Evolutionary conservation across 2,113 vertebrate genomes (phyloP), one percentile per base, ranked within the genome.

Genomic region (Megaceryle maxima): DNA sequence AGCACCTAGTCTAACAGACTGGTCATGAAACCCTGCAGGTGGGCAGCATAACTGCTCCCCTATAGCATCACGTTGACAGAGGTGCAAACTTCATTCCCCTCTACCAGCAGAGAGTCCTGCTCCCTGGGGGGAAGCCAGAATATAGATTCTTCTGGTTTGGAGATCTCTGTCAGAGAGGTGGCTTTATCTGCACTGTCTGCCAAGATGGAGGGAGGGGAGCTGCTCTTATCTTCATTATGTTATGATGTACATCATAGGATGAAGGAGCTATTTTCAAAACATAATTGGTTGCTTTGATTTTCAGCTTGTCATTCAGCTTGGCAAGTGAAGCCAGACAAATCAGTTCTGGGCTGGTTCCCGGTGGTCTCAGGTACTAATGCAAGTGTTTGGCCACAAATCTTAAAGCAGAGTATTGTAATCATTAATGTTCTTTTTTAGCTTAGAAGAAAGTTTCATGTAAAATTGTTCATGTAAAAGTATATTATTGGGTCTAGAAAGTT

Each of bases 361-460:
- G 81, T 75, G 70, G 83, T 82, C 44, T 90, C 84, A 43, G 22
- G 29, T 28, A 76, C 62, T 24, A 79, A 77, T 15, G 57, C 85
- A 95, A 92, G 84, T 95, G 84, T 94, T 94, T 86, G 69, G 66
- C 88, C 83, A 87, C 79, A 91, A 95, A 92, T 85, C 83, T 92
- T 90, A 53, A 64, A 89, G 15, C 66, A 66, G 53, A 76, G 60
- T 79, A 75, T 29, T 73, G 12, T 57, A 60, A 69, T 76, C 11
- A 35, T 92, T 88, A 76, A 94, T 80, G 19, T 59, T 87, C 3
- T 43, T 83, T 83, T 88, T 77, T 74, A 57, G 50, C 37, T 84
- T 84, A 50, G 77, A 41, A 77, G 37, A 44, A 83, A 50, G 15
- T 64, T 79, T 46, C 6, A 3, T 46, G 17, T 46, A 80, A 94